phyloP scores from a whole-genome alignment of 2,797 vertebrate species.

The Enteromius thamalakanensis region DNA sequence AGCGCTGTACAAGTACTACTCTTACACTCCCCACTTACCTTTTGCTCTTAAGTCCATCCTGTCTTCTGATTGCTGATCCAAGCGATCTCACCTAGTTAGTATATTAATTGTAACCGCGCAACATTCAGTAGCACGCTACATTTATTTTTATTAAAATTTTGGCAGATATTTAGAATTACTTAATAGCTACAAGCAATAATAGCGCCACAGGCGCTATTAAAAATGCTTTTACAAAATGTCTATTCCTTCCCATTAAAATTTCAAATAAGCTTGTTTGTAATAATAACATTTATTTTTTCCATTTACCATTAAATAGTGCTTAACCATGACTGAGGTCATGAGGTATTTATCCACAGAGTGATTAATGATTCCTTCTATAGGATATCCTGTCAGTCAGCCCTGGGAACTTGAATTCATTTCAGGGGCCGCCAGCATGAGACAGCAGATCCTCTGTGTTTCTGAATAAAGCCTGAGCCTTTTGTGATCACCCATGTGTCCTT shows the following conservation, averaged over 20 bases:
- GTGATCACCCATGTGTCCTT: conserved; percentile 27
- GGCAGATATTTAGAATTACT: no score
- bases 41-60: no score
- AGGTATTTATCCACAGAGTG: conserved; percentile 27
- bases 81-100: no score
- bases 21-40: no score
- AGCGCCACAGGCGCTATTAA: no score
- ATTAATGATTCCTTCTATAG: conserved; percentile 33
- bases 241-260: background rate
- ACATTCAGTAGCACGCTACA: no score
- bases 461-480: conserved; percentile 53
- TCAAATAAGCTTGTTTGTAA: background rate
- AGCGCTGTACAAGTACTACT: no score
- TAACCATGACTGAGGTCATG: conserved; percentile 11
- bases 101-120: no score
- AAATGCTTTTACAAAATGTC: background rate
- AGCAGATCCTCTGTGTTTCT: conserved; percentile 43
- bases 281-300: background rate
- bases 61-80: no score
- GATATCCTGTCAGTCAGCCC: conserved; percentile 30
- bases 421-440: conserved; percentile 36
- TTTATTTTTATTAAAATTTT: no score
- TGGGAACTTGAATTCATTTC: conserved; percentile 46
- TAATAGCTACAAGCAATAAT: background rate
- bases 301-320: background rate